Evolutionary conservation across 2,113 vertebrate genomes (phyloP).

Genomic region (Nannospalax galili): DNA sequence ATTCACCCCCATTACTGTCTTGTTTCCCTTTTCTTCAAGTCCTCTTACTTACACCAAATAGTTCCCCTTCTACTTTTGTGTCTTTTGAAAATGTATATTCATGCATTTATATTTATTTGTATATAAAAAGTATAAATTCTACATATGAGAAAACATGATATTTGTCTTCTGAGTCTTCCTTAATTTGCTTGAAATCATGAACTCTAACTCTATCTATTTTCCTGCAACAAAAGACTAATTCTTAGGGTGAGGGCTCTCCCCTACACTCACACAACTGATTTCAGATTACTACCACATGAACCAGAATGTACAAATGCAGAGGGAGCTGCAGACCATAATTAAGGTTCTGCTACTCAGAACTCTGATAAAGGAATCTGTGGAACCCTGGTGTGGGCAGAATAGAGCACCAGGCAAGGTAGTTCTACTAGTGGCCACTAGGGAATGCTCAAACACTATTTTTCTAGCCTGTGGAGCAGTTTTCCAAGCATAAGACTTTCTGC

Average conservation of each 20-base stretch:
- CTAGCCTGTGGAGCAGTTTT: not conserved
- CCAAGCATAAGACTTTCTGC: not conserved
- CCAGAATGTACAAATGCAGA: not conserved
- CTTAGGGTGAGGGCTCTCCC: not conserved
- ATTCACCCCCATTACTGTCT: not conserved
- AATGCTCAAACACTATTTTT: not conserved
- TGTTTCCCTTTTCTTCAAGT: not conserved
- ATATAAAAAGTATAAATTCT: not conserved
- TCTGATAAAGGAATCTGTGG: not conserved
- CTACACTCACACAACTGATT: not conserved
- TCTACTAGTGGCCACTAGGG: not conserved
- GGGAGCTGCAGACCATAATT: too few species aligned
- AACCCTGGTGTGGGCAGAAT: not conserved
- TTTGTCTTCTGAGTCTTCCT: too few species aligned
- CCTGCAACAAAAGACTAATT: not conserved
- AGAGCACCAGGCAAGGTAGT: not conserved
- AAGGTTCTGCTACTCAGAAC: not conserved
- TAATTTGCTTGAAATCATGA: not conserved
- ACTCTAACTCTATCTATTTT: not conserved
- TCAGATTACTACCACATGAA: not conserved
- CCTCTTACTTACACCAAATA: not conserved
- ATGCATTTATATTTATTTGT: not conserved
- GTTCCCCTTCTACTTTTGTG: not conserved
- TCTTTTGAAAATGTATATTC: too few species aligned
- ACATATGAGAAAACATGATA: too few species aligned